Percentiles rank a stretch among this genome's conserved stretches.
Evolutionary conservation across 2,113 vertebrate species (phyloP).

Genomic region (Istiophorus platypterus): DNA sequence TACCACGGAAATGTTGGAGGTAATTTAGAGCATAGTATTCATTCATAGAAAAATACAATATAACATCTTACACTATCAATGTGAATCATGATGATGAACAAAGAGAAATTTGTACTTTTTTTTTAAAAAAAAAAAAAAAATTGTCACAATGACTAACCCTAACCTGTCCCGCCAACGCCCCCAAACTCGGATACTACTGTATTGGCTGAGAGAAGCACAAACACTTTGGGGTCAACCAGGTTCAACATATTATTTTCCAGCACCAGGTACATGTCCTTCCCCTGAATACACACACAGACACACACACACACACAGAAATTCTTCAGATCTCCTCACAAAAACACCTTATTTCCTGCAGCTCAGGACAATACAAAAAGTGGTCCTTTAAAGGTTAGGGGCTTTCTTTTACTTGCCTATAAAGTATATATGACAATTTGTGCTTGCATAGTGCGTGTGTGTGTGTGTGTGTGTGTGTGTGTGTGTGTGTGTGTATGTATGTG

Average conservation of each 20-base stretch:
- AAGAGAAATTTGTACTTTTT: background rate
- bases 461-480: background rate
- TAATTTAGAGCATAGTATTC: background rate
- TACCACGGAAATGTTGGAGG: background rate
- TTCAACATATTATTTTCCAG: conserved; percentile 97
- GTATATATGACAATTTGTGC: conserved; percentile 2
- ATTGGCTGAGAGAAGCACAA: conserved; percentile 97
- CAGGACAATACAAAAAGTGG: background rate
- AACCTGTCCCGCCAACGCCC: conserved; percentile 98
- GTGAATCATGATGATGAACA: background rate
- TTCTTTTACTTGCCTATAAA: conserved; percentile 9
- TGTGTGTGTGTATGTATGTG: background rate
- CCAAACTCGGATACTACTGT: conserved; percentile 97
- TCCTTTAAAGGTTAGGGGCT: conserved; percentile 38
- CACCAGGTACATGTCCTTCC: conserved; percentile 97
- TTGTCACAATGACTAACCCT: conserved; percentile 85
- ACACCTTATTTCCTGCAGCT: conserved; percentile 42
- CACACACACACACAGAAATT: conserved; percentile 22
- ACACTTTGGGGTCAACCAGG: conserved; percentile 93
- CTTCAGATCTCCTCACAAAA: conserved; percentile 44
- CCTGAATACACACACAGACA: conserved; percentile 80
- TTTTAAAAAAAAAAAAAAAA: background rate
- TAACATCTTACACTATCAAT: background rate
- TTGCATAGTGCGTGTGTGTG: background rate
- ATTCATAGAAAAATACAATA: background rate